These are phyloP conservation scores for Phrynosoma blainvillii DNA, from an alignment of 2,113 vertebrate genomes.

Conservation along the genomic window DNA sequence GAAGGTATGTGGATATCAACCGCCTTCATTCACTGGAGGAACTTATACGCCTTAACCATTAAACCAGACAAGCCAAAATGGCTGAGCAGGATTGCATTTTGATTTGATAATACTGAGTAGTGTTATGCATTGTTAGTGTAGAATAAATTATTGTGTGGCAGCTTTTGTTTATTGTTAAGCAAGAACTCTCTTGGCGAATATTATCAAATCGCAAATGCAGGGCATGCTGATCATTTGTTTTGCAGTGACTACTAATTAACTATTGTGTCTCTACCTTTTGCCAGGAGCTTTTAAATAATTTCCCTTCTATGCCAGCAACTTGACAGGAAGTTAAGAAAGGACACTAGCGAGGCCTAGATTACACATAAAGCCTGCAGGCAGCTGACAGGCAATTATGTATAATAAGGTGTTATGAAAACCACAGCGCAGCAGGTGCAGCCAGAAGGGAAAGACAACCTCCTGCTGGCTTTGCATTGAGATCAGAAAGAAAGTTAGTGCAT, in stretches of 20 bases:
- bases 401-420: conserved; percentile 43
- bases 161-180: neutral
- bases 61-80: neutral
- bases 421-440: conserved; percentile 20
- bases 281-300: conserved; percentile 23
- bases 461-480: conserved; percentile 1
- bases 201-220: conserved; percentile 1
- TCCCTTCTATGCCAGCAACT: conserved; percentile 49
- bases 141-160: neutral
- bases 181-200: conserved; percentile 3
- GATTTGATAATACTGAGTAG: neutral
- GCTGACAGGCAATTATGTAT: conserved; percentile 27
- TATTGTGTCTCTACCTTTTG: conserved; percentile 47
- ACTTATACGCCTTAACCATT: neutral
- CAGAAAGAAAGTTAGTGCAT: conserved; percentile 14
- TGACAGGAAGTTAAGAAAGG: conserved; percentile 19
- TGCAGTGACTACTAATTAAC: conserved; percentile 50
- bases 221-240: conserved; percentile 46
- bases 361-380: neutral
- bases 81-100: neutral
- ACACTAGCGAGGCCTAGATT: neutral
- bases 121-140: neutral
- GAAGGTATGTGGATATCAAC: neutral
- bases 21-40: neutral
- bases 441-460: conserved; percentile 12